Evolutionary conservation across 2,113 vertebrate species (phyloP).

Genomic region (Mohoua ochrocephala): DNA sequence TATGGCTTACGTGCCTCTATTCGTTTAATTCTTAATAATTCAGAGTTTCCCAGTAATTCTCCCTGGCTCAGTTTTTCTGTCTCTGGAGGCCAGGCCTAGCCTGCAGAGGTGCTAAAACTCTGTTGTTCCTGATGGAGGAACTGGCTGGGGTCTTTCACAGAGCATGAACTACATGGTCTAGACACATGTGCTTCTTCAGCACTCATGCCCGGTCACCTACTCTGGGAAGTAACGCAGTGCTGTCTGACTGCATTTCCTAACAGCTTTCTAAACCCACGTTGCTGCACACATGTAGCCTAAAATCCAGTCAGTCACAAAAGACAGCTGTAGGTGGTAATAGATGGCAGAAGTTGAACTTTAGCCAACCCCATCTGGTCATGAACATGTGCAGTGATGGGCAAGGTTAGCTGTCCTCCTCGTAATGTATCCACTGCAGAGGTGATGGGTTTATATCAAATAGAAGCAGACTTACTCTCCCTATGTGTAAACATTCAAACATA

Average conservation of each 20-base stretch:
- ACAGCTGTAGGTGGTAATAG: background rate
- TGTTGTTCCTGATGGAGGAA: background rate
- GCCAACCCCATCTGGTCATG: background rate
- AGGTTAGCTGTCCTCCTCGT: background rate
- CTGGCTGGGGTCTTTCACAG: background rate
- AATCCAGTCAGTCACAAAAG: background rate
- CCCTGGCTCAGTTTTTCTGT: background rate
- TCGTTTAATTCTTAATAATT: background rate
- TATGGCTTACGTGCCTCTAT: background rate
- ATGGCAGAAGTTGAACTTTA: background rate
- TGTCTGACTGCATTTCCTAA: background rate
- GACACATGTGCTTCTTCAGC: background rate
- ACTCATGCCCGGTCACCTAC: background rate
- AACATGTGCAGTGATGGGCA: background rate
- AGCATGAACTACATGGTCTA: background rate
- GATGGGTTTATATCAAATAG: background rate
- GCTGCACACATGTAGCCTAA: background rate
- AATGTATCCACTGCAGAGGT: background rate
- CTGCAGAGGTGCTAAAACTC: background rate
- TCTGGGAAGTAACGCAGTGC: background rate
- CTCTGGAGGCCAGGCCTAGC: background rate
- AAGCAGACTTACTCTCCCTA: background rate
- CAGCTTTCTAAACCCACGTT: background rate
- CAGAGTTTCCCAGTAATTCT: background rate
- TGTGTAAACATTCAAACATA: background rate